phyloP scores from a whole-genome alignment of 2,797 vertebrate species.

The Monodelphis domestica region DNA sequence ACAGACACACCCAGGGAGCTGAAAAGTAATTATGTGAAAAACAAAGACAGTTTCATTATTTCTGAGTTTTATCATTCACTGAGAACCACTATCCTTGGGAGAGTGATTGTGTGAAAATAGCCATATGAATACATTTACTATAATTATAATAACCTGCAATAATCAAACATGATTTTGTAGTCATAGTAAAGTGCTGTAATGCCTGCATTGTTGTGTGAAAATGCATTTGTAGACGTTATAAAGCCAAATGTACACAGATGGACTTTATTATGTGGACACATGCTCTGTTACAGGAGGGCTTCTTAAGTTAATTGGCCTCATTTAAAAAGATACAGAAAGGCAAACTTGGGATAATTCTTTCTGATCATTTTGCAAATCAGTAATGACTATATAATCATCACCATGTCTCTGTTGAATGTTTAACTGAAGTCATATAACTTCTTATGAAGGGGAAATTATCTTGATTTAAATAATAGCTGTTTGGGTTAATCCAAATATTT shows the following conservation, averaged over 20 bases:
- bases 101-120: slow-evolving; percentile 41
- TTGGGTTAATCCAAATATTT: not conserved
- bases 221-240: not conserved
- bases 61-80: slow-evolving; percentile 38
- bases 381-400: slow-evolving; percentile 24
- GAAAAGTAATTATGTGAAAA: slow-evolving; percentile 28
- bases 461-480: slow-evolving; percentile 52
- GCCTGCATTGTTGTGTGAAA: not conserved
- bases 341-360: slow-evolving; percentile 43
- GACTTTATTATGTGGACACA: slow-evolving; percentile 30
- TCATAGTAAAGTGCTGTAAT: slow-evolving; percentile 10
- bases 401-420: slow-evolving; percentile 27
- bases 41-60: slow-evolving; percentile 37
- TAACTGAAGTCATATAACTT: slow-evolving; percentile 39
- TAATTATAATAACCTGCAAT: slow-evolving; percentile 59
- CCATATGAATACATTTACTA: slow-evolving; percentile 19
- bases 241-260: slow-evolving; percentile 34
- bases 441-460: slow-evolving; percentile 18
- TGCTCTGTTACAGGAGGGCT: slow-evolving; percentile 18
- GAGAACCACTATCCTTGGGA: slow-evolving; percentile 36
- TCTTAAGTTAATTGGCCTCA: slow-evolving; percentile 51
- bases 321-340: slow-evolving; percentile 26
- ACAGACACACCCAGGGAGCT: slow-evolving; percentile 8
- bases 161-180: slow-evolving; percentile 20
- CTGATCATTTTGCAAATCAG: slow-evolving; percentile 23